Base-by-base conservation (phyloP, 2,888 invertebrate genomes). In the Pecten maximus region DNA sequence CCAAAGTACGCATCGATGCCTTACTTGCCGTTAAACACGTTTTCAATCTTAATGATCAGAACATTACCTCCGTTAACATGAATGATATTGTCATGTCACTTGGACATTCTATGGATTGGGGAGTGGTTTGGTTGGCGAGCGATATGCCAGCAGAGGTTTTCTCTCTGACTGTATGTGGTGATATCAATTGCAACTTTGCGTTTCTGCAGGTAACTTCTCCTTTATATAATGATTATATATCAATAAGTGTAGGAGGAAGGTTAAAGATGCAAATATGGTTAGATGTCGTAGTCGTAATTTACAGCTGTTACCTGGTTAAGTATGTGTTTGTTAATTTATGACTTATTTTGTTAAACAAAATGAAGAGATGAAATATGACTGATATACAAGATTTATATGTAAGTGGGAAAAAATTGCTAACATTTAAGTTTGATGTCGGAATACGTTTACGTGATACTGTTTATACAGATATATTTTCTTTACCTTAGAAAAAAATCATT, bases 21-120 rank as follows among this genome's bases (percentile, higher is more conserved):
- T 35, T 74, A 74, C 74, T 74, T 74, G 74, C 35, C 28, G 35
- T 74, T 74, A 74, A 74, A 74, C 74, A 74, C 35, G 16, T 74
- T 35, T 74, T 74, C 35, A 35, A 74, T 35, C 74, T 74, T 28
- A 74, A 74, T 74, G 4, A 74, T 74, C 35, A 35, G 3, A 74
- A 74, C 23, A 10, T 23, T 1, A 23, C 28, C 28, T 35, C 28
- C 4, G 74, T 74, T 35, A 74, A 74, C 28, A 74, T 74, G 74
- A 74, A 28, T 74, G 74, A 74, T 6, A 35, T 74, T 35, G 74
- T 74, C 28, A 28, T 74, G 28, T 35, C 35, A 28, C 15, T 74
- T 0, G 35, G 10, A 35, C 35, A 35, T 74, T 35, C 74, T 2
- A 74, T 74, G 35, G 74, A 74, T 10, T 74, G 74, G 74, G 74